These are phyloP conservation scores for Choloepus hoffmanni DNA, from an alignment of 2,113 vertebrate genomes.

Conservation along the genomic window DNA sequence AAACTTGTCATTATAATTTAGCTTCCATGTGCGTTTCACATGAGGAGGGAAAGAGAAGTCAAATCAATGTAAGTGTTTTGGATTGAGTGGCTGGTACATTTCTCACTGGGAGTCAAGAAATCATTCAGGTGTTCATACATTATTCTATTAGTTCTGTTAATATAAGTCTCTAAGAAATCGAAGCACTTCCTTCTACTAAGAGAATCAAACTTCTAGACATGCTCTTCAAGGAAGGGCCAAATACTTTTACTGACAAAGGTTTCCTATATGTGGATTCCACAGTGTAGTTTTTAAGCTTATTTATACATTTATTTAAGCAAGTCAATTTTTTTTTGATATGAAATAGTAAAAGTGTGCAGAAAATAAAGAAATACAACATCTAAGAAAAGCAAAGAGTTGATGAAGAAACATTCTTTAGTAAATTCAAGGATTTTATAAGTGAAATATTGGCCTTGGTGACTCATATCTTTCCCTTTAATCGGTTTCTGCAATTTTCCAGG, in stretches of 20 bases:
- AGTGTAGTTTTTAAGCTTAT: neutral
- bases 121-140: neutral
- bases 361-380: neutral
- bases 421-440: constrained; percentile 2
- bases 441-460: neutral
- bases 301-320: neutral
- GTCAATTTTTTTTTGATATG: neutral
- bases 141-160: neutral
- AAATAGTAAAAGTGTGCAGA: constrained; percentile 18
- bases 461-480: neutral
- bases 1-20: neutral
- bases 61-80: neutral
- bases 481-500: neutral
- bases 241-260: neutral
- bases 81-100: neutral
- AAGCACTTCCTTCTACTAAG: neutral
- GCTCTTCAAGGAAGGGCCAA: neutral
- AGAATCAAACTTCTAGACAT: neutral
- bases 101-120: constrained; percentile 2
- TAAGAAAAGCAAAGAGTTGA: neutral
- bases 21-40: neutral
- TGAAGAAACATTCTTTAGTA: constrained; percentile 11
- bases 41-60: neutral
- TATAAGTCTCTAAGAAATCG: neutral
- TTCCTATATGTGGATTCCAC: neutral